These are phyloP conservation scores for Bubo bubo DNA, from an alignment of 2,113 vertebrate genomes.

Conservation along the genomic window DNA sequence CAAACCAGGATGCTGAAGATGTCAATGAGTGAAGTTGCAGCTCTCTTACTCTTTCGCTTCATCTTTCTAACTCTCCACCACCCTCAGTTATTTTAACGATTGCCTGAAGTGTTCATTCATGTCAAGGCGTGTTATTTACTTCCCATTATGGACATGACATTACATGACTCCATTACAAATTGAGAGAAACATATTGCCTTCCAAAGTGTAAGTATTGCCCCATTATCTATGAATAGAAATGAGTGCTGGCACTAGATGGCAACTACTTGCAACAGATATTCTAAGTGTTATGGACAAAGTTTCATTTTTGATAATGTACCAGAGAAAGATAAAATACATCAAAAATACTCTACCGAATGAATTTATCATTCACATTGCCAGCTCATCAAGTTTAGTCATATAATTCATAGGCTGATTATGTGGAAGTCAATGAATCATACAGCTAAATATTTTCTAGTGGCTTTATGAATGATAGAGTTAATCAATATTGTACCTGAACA, in stretches of 20 bases:
- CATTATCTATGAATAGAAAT: conserved; percentile 64
- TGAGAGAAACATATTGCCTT: conserved; percentile 48
- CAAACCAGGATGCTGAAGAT: background rate
- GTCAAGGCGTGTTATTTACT: conserved; percentile 63
- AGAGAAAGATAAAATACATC: conserved; percentile 65
- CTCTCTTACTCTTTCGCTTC: conserved; percentile 2
- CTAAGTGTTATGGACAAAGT: conserved; percentile 55
- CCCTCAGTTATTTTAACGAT: conserved; percentile 63
- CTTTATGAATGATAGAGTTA: conserved; percentile 53
- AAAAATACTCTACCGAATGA: conserved; percentile 55
- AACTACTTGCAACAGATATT: conserved; percentile 59
- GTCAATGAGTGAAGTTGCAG: background rate
- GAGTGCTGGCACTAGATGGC: conserved; percentile 27
- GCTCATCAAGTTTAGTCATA: conserved; percentile 51
- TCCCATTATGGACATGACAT: conserved; percentile 53
- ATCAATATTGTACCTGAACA: conserved; percentile 56
- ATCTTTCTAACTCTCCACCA: conserved; percentile 37
- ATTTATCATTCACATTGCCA: conserved; percentile 64
- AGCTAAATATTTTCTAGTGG: conserved; percentile 69
- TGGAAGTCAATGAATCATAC: conserved; percentile 65
- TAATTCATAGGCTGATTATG: conserved; percentile 70
- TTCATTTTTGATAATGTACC: conserved; percentile 67
- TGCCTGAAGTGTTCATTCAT: conserved; percentile 56
- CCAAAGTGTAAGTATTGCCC: conserved; percentile 38
- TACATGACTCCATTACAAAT: conserved; percentile 40